phyloP scores from a whole-genome alignment of 2,797 vertebrate genomes.

The Rallus crepitans region DNA sequence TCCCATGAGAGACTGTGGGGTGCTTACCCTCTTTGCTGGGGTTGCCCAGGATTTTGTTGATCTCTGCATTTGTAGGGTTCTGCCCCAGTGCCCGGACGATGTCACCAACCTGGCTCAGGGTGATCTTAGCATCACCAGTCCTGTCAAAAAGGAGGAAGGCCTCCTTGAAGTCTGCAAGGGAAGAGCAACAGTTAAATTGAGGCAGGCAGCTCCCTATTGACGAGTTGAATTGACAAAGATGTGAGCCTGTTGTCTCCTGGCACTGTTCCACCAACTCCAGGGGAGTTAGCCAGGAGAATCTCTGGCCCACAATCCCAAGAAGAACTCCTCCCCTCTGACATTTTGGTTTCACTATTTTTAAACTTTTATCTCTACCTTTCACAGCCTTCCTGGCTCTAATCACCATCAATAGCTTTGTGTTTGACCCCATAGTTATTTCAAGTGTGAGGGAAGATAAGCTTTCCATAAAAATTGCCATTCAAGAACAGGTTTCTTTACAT shows the following conservation, averaged over 20 bases:
- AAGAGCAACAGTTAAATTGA: slow-evolving; percentile 24
- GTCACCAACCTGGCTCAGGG: slow-evolving; percentile 92
- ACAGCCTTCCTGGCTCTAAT: not conserved
- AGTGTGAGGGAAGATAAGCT: not conserved
- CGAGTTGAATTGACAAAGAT: not conserved
- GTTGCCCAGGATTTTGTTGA: slow-evolving; percentile 89
- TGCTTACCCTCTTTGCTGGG: slow-evolving; percentile 89
- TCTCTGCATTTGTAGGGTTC: slow-evolving; percentile 95
- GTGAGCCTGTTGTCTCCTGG: not conserved
- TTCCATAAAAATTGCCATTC: not conserved
- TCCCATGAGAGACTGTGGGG: rapidly evolving
- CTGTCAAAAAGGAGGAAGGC: slow-evolving; percentile 99
- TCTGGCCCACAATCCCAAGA: not conserved
- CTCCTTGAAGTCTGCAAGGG: slow-evolving; percentile 95
- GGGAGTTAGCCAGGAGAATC: not conserved
- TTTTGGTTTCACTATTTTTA: slow-evolving; percentile 54
- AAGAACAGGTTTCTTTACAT: not conserved
- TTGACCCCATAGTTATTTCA: not conserved
- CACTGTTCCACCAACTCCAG: not conserved
- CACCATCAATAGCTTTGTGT: not conserved
- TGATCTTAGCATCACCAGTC: slow-evolving; percentile 93
- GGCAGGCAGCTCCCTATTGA: not conserved
- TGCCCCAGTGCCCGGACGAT: slow-evolving; percentile 96
- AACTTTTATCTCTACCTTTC: slow-evolving; percentile 27
- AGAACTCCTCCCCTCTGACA: slow-evolving; percentile 45